Conservation (phyloP, 1,140 invertebrate genomes). For the Drosophila serrata region DNA sequence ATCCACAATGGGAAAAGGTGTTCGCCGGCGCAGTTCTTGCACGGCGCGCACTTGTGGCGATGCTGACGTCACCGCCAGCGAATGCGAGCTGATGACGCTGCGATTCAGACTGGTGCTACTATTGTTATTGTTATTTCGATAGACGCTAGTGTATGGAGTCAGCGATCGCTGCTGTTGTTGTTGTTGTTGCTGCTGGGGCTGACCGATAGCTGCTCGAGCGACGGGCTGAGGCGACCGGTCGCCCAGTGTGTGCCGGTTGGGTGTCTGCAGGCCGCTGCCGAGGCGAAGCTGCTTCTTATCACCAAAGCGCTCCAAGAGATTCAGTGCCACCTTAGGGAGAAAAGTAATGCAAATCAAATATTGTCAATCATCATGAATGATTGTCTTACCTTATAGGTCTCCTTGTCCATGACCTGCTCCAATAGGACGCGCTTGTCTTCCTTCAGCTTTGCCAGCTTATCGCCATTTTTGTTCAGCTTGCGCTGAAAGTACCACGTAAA, state of each 20-base stretch:
- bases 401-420: slow-evolving; percentile 98
- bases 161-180: slow-evolving; percentile 76
- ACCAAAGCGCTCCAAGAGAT: slow-evolving; percentile 78
- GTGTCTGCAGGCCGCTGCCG: slow-evolving; percentile 22
- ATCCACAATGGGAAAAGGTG: slow-evolving; percentile 81
- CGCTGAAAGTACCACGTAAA: slow-evolving; percentile 95
- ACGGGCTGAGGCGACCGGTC: slow-evolving; percentile 48
- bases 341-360: not conserved
- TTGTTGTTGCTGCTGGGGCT: slow-evolving; percentile 6
- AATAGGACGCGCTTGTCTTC: slow-evolving; percentile 95
- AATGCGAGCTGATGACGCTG: slow-evolving; percentile 74
- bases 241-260: slow-evolving; percentile 3
- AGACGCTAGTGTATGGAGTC: slow-evolving; percentile 79
- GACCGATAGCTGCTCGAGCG: slow-evolving; percentile 10
- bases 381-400: slow-evolving; percentile 95
- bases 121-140: slow-evolving; percentile 86
- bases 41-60: slow-evolving; percentile 34
- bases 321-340: slow-evolving; percentile 69
- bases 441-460: slow-evolving; percentile 90
- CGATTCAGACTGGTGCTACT: slow-evolving; percentile 58
- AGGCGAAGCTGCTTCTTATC: slow-evolving; percentile 67
- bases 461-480: slow-evolving; percentile 92
- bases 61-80: slow-evolving; percentile 40
- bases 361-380: too few relatives aligned
- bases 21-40: slow-evolving; percentile 80